phyloP scores from a whole-genome alignment of 2,888 invertebrate genomes.

The Drosophila prostipennis region DNA sequence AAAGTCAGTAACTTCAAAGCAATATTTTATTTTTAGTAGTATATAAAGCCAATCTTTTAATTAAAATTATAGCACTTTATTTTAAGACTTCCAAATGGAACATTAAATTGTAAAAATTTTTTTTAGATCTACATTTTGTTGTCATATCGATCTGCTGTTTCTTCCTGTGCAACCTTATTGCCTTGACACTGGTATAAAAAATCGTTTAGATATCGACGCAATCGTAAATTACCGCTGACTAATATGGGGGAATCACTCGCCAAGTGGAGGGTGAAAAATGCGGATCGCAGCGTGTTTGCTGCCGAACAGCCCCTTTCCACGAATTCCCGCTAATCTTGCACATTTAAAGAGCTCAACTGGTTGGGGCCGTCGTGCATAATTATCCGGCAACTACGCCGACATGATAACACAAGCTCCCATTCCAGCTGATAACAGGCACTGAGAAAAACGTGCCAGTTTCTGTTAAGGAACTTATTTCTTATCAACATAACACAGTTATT shows the following conservation, averaged over 20 bases:
- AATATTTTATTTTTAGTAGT: too few species aligned
- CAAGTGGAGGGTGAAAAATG: background rate
- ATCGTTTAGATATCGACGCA: conserved; percentile 8
- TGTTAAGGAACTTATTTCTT: background rate
- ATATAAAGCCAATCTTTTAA: too few species aligned
- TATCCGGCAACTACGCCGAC: conserved; percentile 31
- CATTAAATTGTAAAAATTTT: too few species aligned
- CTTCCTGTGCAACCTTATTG: background rate
- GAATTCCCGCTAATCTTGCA: conserved; percentile 25
- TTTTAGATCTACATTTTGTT: too few species aligned
- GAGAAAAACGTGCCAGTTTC: background rate
- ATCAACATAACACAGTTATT: too few species aligned
- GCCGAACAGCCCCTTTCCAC: conserved; percentile 6
- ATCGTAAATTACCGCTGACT: conserved; percentile 26
- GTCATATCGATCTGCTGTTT: background rate
- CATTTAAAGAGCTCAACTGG: conserved; percentile 39
- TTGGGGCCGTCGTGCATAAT: conserved; percentile 43
- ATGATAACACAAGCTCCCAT: conserved; percentile 23
- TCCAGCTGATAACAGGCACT: conserved; percentile 21
- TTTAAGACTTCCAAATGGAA: too few species aligned
- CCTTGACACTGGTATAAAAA: conserved; percentile 35
- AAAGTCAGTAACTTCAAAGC: too few species aligned
- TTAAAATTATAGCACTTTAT: too few species aligned
- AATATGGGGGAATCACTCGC: conserved; percentile 19
- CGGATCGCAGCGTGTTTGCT: background rate